phyloP scores from a whole-genome alignment of 2,797 vertebrate genomes.

The Phaenicophaeus curvirostris region DNA sequence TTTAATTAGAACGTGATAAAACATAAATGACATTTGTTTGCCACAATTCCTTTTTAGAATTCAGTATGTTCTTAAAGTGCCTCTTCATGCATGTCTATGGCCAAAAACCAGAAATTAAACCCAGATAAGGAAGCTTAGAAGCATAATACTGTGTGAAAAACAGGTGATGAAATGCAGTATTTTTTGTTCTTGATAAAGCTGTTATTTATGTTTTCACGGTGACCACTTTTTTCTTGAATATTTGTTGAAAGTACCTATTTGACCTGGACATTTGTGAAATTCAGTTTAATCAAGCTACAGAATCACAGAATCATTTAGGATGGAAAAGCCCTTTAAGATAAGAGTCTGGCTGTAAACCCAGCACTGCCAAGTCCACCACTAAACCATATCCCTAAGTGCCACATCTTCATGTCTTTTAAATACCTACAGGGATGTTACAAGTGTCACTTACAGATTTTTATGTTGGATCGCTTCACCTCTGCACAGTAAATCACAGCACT shows the following conservation, averaged over 20 bases:
- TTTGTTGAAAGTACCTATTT: not conserved
- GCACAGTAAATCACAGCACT: not conserved
- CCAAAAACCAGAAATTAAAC: not conserved
- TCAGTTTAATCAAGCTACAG: not conserved
- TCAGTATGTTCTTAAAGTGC: not conserved
- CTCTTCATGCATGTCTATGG: not conserved
- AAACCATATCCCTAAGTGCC: too few species aligned
- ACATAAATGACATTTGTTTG: not conserved
- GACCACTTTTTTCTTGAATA: not conserved
- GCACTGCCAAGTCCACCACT: too few species aligned
- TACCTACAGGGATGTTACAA: too few species aligned
- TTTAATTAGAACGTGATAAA: not conserved
- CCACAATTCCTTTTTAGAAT: not conserved
- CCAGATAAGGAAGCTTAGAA: not conserved
- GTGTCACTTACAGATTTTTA: too few species aligned
- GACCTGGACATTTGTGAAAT: not conserved
- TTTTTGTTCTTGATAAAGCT: not conserved
- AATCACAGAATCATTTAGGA: too few species aligned
- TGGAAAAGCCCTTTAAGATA: too few species aligned
- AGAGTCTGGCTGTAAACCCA: too few species aligned
- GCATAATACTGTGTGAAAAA: not conserved
- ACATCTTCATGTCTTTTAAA: too few species aligned
- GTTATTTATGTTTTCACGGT: not conserved
- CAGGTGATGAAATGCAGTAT: not conserved
- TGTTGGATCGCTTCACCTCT: not conserved